Evolutionary conservation across 2,113 vertebrate species (phyloP).

Genomic region (Bubalus kerabau): DNA sequence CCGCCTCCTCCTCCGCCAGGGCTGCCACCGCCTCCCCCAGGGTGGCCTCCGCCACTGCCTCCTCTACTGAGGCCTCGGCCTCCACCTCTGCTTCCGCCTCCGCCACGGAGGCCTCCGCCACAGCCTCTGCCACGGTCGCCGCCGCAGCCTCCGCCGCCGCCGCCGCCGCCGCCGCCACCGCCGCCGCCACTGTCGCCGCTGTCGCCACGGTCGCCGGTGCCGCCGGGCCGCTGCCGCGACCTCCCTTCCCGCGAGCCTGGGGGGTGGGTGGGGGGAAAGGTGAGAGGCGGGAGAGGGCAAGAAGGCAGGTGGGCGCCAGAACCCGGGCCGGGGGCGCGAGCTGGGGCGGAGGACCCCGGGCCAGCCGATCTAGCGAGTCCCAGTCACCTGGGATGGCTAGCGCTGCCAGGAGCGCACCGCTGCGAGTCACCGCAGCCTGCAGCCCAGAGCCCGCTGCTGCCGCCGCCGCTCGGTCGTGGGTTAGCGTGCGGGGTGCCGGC

Average conservation of each 20-base stretch:
- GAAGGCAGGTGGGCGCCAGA: not conserved
- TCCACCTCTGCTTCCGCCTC: slow-evolving; percentile 66
- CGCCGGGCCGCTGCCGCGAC: slow-evolving; percentile 64
- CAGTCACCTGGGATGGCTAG: slow-evolving; percentile 16
- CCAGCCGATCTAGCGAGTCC: not conserved
- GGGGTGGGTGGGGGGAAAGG: not conserved
- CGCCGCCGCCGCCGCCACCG: not conserved
- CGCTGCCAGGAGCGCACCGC: not conserved
- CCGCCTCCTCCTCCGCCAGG: not conserved
- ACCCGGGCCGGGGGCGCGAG: not conserved
- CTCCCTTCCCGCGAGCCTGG: slow-evolving; percentile 35
- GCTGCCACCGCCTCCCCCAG: slow-evolving; percentile 21
- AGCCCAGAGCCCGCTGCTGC: slow-evolving; percentile 27
- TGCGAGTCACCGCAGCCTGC: slow-evolving; percentile 14
- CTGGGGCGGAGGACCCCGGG: not conserved
- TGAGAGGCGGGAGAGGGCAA: not conserved
- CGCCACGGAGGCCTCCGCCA: slow-evolving; percentile 69
- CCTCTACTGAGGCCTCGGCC: slow-evolving; percentile 4
- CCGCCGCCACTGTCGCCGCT: slow-evolving; percentile 22
- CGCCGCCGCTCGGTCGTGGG: slow-evolving; percentile 33
- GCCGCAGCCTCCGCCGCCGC: slow-evolving; percentile 56
- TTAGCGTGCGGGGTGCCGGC: slow-evolving; percentile 55
- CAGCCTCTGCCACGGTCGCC: slow-evolving; percentile 58
- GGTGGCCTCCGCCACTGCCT: slow-evolving; percentile 31
- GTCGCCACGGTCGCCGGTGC: slow-evolving; percentile 56